Evolutionary conservation across 2,113 vertebrate genomes (phyloP), one percentile per base, ranked within the genome.

Genomic region (Leucopsar rothschildi): DNA sequence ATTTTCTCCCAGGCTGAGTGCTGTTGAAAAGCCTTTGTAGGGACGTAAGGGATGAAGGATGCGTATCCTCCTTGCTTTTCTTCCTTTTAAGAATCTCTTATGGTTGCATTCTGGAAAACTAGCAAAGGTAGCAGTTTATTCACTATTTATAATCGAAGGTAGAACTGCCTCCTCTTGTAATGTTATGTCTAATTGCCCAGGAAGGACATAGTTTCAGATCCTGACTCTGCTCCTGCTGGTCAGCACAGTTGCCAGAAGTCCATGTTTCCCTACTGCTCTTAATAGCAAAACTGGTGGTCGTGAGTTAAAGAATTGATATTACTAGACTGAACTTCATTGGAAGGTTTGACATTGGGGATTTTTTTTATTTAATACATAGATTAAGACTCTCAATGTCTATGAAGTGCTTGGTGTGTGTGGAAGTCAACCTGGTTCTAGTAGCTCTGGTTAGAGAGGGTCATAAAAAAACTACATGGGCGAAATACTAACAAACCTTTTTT

Each of bases 1-100:
- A 2, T 40, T 59, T 61, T 20, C 24, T 90, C 10, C 39, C 12
- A 40, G 52, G 35, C 8, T 81, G 40, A 40, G 50, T 86, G 77
- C 82, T 89, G 45, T 94, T 96, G 91, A 82, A 95, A 96, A 90
- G 79, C 69, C 78, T 86, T 92, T 89, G 61, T 87, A 81, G 89
- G 73, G 37, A 69, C 44, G 16, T 85, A 57, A 71, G 55, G 73
- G n/a, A 42, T 87, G 93, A 95, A 81, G 72, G 47, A 61, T 3
- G 8, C 2, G 37, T 64, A 37, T 81, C 29, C 69, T 80, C 4
- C 47, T 78, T 63, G 4, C 12, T 27, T 69, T 87, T 94, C 56
- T 53, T 76, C 37, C 53, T 37, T 50, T 64, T 55, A 79, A 49
- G 42, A 50, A 71, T 92, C n/a, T 83, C 18, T 93, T 18, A 3